Evolutionary conservation across 2,888 invertebrate species (phyloP).

Genomic region (Nephrotoma guestfalica): DNA sequence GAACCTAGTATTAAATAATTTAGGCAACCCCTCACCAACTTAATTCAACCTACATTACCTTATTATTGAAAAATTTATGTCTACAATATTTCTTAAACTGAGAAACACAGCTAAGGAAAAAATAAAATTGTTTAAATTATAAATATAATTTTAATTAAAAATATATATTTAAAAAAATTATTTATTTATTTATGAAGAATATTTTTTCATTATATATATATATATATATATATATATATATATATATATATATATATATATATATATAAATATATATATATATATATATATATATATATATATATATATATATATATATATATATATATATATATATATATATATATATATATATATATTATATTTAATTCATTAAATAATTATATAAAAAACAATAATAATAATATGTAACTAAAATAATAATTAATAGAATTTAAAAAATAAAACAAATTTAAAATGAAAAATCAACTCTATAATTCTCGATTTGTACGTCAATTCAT

Average conservation of each 20-base stretch:
- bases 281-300: too few species aligned
- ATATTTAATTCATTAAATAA: neutral
- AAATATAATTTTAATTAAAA: neutral
- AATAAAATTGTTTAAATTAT: neutral
- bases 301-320: too few species aligned
- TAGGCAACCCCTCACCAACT: too few species aligned
- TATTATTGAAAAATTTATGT: neutral
- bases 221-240: too few species aligned
- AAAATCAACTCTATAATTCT: conserved; percentile 5
- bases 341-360: neutral
- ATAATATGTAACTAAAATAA: neutral
- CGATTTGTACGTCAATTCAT: conserved; percentile 53
- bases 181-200: neutral
- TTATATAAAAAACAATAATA: neutral
- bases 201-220: neutral
- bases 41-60: neutral
- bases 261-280: neutral
- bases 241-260: too few species aligned
- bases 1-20: too few species aligned
- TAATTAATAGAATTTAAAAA: neutral
- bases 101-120: neutral
- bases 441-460: neutral
- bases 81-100: neutral
- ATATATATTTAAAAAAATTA: neutral
- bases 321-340: too few species aligned